Evolutionary conservation across 2,113 vertebrate genomes (phyloP), one percentile per base, ranked within the genome.

Genomic region (Coturnix japonica): DNA sequence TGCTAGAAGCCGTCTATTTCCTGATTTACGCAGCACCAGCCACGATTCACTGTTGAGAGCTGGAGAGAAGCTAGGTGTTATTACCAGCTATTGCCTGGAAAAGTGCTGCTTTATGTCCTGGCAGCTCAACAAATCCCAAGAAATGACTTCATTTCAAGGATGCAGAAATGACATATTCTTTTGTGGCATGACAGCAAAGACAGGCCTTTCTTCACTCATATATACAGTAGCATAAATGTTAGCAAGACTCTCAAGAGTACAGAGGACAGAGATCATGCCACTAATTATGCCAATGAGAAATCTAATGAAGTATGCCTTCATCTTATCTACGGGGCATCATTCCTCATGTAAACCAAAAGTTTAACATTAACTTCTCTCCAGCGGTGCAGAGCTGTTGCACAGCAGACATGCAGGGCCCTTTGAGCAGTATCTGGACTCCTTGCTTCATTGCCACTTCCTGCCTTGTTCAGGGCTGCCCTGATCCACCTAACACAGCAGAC

Each of bases 91-190:
- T 5, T 84, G 73, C 73, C 54, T 60, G 41, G 31, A 41, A 83
- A 87, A 44, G 31, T 66, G 26, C 83, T 82, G 49, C 23, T 73
- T 76, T 56, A 7, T 89, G 76, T 51, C 56, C 74, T 17, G 31
- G 28, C 4, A 18, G 3, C 30, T 33, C 59, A 3, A 1, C 37
- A 78, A 70, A 33, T 46, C 64, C 67, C 54, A 28, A 89, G 31
- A 74, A 56, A 31, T 31, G 6, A 46, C 33, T 63, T 54, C 20
- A 73, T 47, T 31, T 33, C 21, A 16, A 35, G 70, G 59, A 63
- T 37, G 15, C 10, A 56, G 56, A 72, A 85, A 31, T 77, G 9
- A 8, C 0, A 0, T 23, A 0, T 0, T 5, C 35, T 61, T 49
- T 39, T 35, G 28, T 25, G 22, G 28, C 5, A 1, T 28, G 7